Evolutionary conservation across 2,113 vertebrate species (phyloP).

Genomic region (Procapra przewalskii): DNA sequence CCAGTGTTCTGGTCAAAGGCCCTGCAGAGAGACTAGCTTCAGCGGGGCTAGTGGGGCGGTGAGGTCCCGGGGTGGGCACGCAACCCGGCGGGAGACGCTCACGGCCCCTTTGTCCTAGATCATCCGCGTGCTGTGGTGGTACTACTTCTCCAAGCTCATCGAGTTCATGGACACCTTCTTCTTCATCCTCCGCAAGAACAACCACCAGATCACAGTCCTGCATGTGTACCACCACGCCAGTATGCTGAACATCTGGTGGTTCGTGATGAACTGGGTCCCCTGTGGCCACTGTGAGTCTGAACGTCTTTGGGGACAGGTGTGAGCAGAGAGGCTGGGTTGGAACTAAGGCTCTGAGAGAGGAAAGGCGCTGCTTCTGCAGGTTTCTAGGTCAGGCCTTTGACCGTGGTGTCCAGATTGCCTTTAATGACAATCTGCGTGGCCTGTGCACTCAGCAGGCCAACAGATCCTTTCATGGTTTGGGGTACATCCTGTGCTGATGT

Average conservation of each 20-base stretch:
- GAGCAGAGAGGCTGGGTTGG: neutral
- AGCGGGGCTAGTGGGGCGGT: neutral
- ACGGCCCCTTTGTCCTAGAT: constrained; percentile 79
- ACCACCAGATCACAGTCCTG: constrained; percentile 95
- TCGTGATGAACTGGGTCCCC: constrained; percentile 99
- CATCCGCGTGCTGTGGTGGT: constrained; percentile 95
- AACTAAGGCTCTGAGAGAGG: neutral
- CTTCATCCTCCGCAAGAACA: constrained; percentile 97
- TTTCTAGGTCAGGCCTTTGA: neutral
- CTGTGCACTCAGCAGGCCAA: neutral
- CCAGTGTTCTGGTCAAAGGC: neutral
- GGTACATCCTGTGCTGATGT: neutral
- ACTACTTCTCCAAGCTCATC: constrained; percentile 98
- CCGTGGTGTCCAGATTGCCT: neutral
- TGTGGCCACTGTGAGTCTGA: constrained; percentile 95
- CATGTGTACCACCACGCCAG: constrained; percentile 95
- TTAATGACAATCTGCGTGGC: neutral
- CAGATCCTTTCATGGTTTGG: neutral
- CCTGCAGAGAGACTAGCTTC: neutral
- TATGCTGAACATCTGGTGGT: constrained; percentile 99
- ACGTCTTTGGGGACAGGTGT: neutral
- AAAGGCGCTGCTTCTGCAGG: neutral
- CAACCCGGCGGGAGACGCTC: accelerated
- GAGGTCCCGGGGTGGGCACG: neutral
- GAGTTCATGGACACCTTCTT: constrained; percentile 99